These are phyloP conservation scores for Temnothorax ravouxi DNA, from an alignment of 2,888 invertebrate species.

Conservation along the genomic window DNA sequence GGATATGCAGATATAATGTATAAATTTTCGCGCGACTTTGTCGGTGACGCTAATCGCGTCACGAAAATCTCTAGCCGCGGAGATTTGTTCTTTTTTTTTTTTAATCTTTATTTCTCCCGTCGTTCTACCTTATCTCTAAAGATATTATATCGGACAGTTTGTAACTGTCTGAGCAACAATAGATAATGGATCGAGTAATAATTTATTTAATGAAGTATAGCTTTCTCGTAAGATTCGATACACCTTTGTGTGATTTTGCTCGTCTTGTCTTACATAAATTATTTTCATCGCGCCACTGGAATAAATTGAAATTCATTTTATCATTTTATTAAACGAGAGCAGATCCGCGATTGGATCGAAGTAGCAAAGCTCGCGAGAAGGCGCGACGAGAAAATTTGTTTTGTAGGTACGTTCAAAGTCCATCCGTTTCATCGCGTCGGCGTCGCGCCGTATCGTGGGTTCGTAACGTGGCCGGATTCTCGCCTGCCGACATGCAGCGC, in stretches of 20 bases:
- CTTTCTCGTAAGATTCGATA: background rate
- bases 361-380: background rate
- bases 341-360: background rate
- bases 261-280: background rate
- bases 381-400: conserved; percentile 41
- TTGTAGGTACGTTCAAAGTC: conserved; percentile 2
- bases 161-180: background rate
- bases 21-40: background rate
- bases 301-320: conserved; percentile 7
- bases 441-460: no score
- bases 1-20: conserved; percentile 12
- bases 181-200: background rate
- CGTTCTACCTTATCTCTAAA: background rate
- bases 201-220: background rate
- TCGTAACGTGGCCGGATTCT: conserved; percentile 50
- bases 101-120: conserved; percentile 1
- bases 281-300: background rate
- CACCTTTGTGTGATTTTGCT: background rate
- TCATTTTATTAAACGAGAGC: background rate
- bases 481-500: conserved; percentile 55
- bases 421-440: conserved; percentile 29
- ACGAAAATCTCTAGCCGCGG: background rate
- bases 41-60: background rate
- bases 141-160: background rate
- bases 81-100: background rate